Evolutionary conservation across 2,797 vertebrate genomes (phyloP).

Genomic region (Oceanodroma leucorhoa): DNA sequence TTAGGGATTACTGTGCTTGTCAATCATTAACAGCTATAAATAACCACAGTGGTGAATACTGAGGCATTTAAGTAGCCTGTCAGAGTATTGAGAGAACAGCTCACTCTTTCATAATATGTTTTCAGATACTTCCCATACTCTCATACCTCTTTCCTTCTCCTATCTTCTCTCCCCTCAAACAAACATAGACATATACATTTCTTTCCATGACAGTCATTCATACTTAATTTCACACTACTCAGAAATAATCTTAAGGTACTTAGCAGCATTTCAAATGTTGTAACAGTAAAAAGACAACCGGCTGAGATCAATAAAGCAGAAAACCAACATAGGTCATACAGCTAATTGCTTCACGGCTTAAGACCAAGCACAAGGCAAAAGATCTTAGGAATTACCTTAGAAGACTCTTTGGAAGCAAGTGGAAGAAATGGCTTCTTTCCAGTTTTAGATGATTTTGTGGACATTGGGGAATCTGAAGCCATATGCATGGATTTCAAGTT

Average conservation of each 20-base stretch:
- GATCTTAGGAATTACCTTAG: slow-evolving; percentile 74
- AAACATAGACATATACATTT: background rate
- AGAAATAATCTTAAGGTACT: background rate
- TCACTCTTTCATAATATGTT: background rate
- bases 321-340: background rate
- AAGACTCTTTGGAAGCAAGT: slow-evolving; percentile 49
- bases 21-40: background rate
- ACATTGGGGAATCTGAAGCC: slow-evolving; percentile 31
- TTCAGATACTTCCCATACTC: background rate
- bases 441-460: slow-evolving; percentile 69
- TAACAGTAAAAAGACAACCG: background rate
- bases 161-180: background rate
- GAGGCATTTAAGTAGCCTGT: background rate
- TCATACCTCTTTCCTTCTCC: background rate
- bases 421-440: slow-evolving; percentile 76
- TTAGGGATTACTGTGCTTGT: background rate
- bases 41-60: background rate
- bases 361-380: background rate
- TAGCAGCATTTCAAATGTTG: background rate
- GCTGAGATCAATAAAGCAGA: background rate
- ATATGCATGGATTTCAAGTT: slow-evolving; percentile 77
- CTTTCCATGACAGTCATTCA: background rate
- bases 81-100: background rate
- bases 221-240: background rate
- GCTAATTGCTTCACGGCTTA: background rate